phyloP scores from a whole-genome alignment of 2,797 vertebrate genomes.

The Characodon lateralis region DNA sequence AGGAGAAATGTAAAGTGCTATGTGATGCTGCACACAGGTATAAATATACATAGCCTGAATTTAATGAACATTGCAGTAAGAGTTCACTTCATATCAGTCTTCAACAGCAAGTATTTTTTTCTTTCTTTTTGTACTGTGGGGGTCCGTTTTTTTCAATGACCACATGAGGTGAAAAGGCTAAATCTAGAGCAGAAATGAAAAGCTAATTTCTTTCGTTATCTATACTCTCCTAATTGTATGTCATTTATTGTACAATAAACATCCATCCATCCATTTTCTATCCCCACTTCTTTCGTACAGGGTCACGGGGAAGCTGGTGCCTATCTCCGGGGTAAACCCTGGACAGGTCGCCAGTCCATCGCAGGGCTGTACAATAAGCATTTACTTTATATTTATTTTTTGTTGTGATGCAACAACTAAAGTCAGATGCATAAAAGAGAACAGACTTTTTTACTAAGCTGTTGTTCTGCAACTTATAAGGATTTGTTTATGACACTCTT shows the following conservation, averaged over 20 bases:
- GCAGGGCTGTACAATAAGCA: not conserved
- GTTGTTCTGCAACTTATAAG: constrained; percentile 27
- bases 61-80: not conserved
- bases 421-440: not conserved
- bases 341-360: too few species aligned
- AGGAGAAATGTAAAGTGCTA: constrained; percentile 3
- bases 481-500: constrained; percentile 55
- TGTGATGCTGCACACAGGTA: constrained; percentile 7
- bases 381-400: not conserved
- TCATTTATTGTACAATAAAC: not conserved
- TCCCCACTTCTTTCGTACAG: too few species aligned
- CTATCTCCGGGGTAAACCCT: too few species aligned
- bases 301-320: too few species aligned
- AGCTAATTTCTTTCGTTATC: not conserved
- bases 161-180: constrained; percentile 40
- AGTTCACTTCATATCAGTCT: constrained; percentile 31
- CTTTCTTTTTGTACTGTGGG: not conserved
- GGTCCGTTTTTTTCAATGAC: constrained; percentile 23
- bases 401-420: constrained; percentile 18
- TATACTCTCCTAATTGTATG: not conserved
- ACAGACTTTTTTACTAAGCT: not conserved
- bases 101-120: constrained; percentile 13
- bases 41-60: constrained; percentile 31
- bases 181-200: not conserved
- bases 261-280: not conserved